A percentile compares a stretch with the other conserved stretches of the same genome.
phyloP scores from a whole-genome alignment of 2,113 vertebrate species.

The Nothoprocta pentlandii region DNA sequence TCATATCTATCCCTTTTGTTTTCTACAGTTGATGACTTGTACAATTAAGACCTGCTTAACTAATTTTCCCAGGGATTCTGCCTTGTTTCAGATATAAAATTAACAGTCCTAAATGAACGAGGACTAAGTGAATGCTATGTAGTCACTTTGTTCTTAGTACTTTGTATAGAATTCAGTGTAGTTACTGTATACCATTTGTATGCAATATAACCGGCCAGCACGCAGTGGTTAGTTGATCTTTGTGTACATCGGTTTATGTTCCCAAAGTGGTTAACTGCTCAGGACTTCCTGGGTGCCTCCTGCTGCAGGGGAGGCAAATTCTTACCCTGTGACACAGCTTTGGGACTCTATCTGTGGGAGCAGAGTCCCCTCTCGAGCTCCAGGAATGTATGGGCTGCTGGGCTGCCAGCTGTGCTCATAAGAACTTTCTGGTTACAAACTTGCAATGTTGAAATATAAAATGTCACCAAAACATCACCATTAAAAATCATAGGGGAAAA shows the following conservation, averaged over 20 bases:
- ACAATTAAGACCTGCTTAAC: neutral
- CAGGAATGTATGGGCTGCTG: neutral
- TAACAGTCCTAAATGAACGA: neutral
- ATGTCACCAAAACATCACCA: neutral
- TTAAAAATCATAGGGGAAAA: neutral
- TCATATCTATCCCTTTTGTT: neutral
- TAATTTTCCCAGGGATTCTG: neutral
- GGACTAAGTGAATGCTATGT: neutral
- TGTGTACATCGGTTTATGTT: neutral
- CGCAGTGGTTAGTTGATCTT: neutral
- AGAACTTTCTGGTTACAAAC: neutral
- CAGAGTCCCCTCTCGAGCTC: neutral
- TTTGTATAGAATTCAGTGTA: neutral
- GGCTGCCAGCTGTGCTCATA: fast-evolving
- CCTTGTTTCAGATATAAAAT: neutral
- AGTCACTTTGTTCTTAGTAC: neutral
- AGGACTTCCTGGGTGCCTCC: neutral
- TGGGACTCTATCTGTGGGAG: neutral
- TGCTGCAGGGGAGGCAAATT: too few relatives aligned
- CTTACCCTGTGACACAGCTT: neutral
- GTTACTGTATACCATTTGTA: neutral
- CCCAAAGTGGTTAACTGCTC: neutral
- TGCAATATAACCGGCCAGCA: neutral
- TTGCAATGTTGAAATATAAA: neutral
- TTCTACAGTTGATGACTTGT: neutral